These are phyloP conservation scores for Hymenopus coronatus DNA, from an alignment of 2,888 invertebrate species.

Conservation along the genomic window DNA sequence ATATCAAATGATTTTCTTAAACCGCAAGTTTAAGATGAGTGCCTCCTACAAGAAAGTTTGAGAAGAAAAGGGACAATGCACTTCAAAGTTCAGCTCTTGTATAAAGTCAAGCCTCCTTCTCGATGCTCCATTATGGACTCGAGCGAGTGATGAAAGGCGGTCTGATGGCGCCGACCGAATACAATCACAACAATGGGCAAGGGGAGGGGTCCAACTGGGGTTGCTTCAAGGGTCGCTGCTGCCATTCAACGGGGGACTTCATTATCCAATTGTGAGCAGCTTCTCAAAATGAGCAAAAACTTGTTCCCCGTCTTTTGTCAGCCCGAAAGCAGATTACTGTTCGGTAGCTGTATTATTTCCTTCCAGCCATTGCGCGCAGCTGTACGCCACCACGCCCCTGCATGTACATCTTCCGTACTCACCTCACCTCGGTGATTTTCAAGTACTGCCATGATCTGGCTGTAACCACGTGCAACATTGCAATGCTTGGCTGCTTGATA, in stretches of 20 bases:
- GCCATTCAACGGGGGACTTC: conserved; percentile 14
- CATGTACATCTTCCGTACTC: too few species aligned
- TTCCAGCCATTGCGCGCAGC: background rate
- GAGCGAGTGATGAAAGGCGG: background rate
- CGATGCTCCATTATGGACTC: background rate
- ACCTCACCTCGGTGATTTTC: too few species aligned
- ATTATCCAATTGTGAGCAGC: conserved; percentile 30
- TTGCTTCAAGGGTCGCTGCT: background rate
- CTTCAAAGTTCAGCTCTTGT: background rate
- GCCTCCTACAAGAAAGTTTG: background rate
- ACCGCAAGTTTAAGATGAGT: too few species aligned
- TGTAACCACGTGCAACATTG: too few species aligned
- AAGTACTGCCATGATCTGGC: too few species aligned
- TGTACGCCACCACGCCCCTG: background rate
- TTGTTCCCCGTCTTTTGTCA: conserved; percentile 1
- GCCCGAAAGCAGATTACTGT: background rate
- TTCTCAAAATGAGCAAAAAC: conserved; percentile 27
- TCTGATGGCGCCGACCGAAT: conserved; percentile 4
- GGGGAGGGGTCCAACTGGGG: background rate
- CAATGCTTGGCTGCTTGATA: too few species aligned
- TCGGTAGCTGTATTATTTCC: background rate
- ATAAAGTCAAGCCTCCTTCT: background rate
- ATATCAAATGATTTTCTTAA: too few species aligned
- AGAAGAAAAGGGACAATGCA: background rate
- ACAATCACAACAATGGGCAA: conserved; percentile 10